A percentile compares a stretch with the other conserved stretches of the same genome.
phyloP scores from a whole-genome alignment of 2,113 vertebrate genomes.

The Hippocampus abdominalis region DNA sequence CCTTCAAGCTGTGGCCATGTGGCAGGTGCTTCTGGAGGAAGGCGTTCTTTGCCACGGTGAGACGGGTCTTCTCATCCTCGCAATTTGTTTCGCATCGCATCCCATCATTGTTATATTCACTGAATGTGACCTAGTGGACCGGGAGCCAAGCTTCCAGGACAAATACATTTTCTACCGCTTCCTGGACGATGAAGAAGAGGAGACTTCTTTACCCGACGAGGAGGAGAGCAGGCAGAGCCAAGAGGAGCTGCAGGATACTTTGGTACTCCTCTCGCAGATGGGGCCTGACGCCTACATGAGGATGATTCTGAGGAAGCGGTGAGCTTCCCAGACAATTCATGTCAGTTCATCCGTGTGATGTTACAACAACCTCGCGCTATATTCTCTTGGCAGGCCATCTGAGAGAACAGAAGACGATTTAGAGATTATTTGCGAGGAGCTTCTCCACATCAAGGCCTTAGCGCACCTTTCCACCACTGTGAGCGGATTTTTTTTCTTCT shows the following conservation, averaged over 20 bases:
- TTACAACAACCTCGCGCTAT: background rate
- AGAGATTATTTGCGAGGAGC: constrained; percentile 96
- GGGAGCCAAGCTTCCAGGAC: constrained; percentile 92
- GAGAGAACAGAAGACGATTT: constrained; percentile 91
- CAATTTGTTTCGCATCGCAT: background rate
- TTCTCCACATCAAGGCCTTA: constrained; percentile 97
- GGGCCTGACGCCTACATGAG: constrained; percentile 97
- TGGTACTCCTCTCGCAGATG: constrained; percentile 89
- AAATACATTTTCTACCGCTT: constrained; percentile 98
- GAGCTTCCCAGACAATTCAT: constrained; percentile 45
- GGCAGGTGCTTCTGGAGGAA: constrained; percentile 95
- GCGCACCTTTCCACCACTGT: constrained; percentile 96
- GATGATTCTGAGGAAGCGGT: constrained; percentile 96
- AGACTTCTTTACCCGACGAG: constrained; percentile 79
- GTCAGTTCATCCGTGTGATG: background rate
- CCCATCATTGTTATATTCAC: background rate
- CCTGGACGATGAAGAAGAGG: constrained; percentile 89
- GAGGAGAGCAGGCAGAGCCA: constrained; percentile 88
- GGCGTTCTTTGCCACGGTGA: constrained; percentile 94
- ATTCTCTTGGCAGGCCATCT: constrained; percentile 76
- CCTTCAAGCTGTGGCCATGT: constrained; percentile 93
- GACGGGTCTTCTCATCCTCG: constrained; percentile 14
- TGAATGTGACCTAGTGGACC: constrained; percentile 80
- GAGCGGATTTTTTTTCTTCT: constrained; percentile 46
- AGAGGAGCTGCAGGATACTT: constrained; percentile 91